Conservation (phyloP, 2,888 invertebrate species). For the Automeris io region DNA sequence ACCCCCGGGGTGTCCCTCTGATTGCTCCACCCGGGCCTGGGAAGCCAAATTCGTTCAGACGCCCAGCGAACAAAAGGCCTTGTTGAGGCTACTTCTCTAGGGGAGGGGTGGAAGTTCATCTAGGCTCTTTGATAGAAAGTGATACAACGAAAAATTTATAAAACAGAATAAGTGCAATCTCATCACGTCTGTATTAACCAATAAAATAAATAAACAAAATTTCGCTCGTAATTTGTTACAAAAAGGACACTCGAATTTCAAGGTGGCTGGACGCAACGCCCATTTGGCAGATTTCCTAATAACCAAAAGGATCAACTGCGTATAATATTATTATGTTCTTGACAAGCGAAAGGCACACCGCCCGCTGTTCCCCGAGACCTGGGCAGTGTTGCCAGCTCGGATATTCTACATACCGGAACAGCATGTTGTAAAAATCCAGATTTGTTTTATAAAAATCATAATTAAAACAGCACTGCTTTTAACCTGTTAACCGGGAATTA, state of each 20-base stretch:
- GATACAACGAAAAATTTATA: slow-evolving; percentile 4
- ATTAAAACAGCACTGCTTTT: too few relatives aligned
- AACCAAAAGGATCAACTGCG: slow-evolving; percentile 35
- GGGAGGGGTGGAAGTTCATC: slow-evolving; percentile 1
- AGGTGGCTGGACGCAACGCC: slow-evolving; percentile 36
- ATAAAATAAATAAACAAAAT: slow-evolving; percentile 45
- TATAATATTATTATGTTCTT: slow-evolving; percentile 43
- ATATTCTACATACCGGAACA: too few relatives aligned
- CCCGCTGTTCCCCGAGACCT: slow-evolving; percentile 33
- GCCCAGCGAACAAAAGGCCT: too few relatives aligned
- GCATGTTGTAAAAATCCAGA: too few relatives aligned
- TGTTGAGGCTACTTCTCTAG: too few relatives aligned
- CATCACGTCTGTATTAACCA: slow-evolving; percentile 26
- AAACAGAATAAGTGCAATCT: slow-evolving; percentile 5
- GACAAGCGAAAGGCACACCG: slow-evolving; percentile 31
- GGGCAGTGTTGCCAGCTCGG: too few relatives aligned
- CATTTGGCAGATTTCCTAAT: slow-evolving; percentile 45
- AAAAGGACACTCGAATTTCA: slow-evolving; percentile 28
- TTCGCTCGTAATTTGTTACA: slow-evolving; percentile 26
- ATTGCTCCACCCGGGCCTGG: too few relatives aligned
- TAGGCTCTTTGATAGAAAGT: slow-evolving; percentile 5
- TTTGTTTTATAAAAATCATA: too few relatives aligned
- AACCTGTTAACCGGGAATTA: too few relatives aligned
- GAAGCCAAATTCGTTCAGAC: too few relatives aligned
- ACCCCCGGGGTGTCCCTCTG: too few relatives aligned